Percentiles rank a stretch among this genome's conserved stretches.
Evolutionary conservation across 2,113 vertebrate genomes (phyloP).

Genomic region (Herpetotheres cachinnans): DNA sequence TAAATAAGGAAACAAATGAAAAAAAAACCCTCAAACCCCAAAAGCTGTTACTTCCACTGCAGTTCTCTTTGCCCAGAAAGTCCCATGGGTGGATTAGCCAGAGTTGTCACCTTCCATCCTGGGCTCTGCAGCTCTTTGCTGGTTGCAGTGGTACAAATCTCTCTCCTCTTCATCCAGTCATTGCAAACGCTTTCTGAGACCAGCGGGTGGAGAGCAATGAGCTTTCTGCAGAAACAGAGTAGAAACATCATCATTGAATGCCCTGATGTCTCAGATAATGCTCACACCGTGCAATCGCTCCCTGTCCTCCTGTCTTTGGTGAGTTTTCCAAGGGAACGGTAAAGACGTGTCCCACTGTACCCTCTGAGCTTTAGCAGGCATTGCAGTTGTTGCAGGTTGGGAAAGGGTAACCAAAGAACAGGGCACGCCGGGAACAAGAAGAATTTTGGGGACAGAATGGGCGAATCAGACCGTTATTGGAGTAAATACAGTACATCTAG

Average conservation of each 20-base stretch:
- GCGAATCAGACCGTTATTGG: accelerated
- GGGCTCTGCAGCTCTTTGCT: neutral
- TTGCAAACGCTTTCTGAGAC: neutral
- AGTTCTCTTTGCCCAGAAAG: neutral
- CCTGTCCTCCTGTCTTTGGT: too few species aligned
- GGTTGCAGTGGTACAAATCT: neutral
- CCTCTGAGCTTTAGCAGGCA: neutral
- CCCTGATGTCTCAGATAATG: accelerated
- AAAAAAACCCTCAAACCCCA: neutral
- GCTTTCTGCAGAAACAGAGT: neutral
- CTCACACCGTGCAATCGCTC: accelerated
- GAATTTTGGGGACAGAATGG: neutral
- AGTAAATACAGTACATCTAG: neutral
- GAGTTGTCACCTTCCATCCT: neutral
- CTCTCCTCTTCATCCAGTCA: neutral
- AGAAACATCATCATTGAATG: accelerated
- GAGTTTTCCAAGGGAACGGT: neutral
- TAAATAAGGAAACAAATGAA: neutral
- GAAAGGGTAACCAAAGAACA: neutral
- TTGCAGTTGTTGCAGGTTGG: neutral
- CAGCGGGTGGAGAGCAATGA: accelerated
- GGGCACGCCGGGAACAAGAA: neutral
- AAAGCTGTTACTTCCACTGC: neutral
- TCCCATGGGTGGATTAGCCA: accelerated
- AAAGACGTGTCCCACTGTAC: accelerated